phyloP scores from a whole-genome alignment of 2,888 invertebrate genomes.

The Eurytoma adleriae region DNA sequence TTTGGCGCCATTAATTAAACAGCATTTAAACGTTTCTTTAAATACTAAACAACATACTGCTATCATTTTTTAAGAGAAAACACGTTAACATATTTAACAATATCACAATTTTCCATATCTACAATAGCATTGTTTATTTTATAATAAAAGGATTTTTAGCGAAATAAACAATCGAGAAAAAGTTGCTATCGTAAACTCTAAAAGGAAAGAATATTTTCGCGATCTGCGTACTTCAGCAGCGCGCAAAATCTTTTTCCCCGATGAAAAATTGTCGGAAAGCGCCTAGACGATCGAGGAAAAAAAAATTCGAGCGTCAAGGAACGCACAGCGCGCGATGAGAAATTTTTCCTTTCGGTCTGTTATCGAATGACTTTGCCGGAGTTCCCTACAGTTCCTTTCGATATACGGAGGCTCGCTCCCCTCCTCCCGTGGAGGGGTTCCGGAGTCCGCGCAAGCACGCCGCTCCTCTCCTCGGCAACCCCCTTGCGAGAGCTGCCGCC shows the following conservation, averaged over 20 bases:
- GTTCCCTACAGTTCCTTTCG: slow-evolving; percentile 15
- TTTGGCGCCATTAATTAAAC: too few species aligned
- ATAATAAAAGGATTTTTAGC: too few species aligned
- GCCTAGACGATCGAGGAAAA: not conserved
- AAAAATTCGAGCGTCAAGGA: slow-evolving; percentile 31
- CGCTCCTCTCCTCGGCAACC: slow-evolving; percentile 56
- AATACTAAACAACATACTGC: too few species aligned
- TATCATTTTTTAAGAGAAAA: too few species aligned
- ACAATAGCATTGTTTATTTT: too few species aligned
- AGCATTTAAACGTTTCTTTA: too few species aligned
- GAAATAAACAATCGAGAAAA: too few species aligned
- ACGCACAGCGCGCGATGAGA: slow-evolving; percentile 33
- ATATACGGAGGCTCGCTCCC: slow-evolving; percentile 26
- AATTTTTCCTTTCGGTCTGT: slow-evolving; percentile 51
- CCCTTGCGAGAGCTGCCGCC: slow-evolving; percentile 49
- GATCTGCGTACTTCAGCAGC: not conserved
- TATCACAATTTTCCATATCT: too few species aligned
- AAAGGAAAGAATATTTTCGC: not conserved
- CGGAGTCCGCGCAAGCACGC: slow-evolving; percentile 56
- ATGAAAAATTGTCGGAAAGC: slow-evolving; percentile 4
- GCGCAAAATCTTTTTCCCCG: slow-evolving; percentile 7
- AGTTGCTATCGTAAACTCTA: not conserved
- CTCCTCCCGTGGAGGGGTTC: slow-evolving; percentile 12
- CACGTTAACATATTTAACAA: too few species aligned
- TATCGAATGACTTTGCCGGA: slow-evolving; percentile 50